Base-by-base conservation (phyloP, 2,797 vertebrate genomes). In the Pogoniulus pusillus region DNA sequence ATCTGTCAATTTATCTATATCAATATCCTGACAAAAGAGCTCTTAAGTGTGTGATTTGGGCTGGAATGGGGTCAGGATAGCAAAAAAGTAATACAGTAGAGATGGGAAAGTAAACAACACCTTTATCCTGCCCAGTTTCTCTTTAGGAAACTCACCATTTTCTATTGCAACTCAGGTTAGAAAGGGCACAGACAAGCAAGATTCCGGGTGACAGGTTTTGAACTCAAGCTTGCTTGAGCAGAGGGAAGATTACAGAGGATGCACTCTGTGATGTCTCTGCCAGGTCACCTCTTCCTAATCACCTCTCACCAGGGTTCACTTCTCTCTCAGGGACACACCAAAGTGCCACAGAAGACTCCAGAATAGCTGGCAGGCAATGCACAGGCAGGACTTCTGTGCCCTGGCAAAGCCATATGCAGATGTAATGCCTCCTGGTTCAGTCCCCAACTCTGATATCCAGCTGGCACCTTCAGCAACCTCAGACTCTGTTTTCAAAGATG, bases 201-300 rank as follows among this genome's bases (percentile, higher is more conserved):
- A 84, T 27, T 27, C 57, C 34, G 41, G 12, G 32, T 45, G 54
- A 24, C 43, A 57, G 41, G 58, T 37, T 80, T 18, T 60, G 29
- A 79, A 57, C 14, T 63, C 23, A 69, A 79, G 32, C 20, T 68
- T 62, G 16, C 32, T 45, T 37, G 60, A 78, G 43, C 60, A 37
- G 7, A 7, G 29, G 62, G 35, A 41, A 91, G 62, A 74, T 73
- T 12, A 73, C 20, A 68, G 39, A 74, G 37, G 24, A 71, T 27
- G 9, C 23, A 86, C 0, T 2, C 51, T 74, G 3, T 16, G 18
- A 55, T 32, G 10, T 39, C 24, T 64, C 27, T 1, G 1, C 4
- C 65, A 69, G 37, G 45, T 74, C 34, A 54, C 30, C 35, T 23
- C 35, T 49, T 65, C 55, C 70, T 32, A 35, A 75, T 39, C 43